Evolutionary conservation across 2,797 vertebrate genomes (phyloP).

Genomic region (Aplochiton taeniatus): DNA sequence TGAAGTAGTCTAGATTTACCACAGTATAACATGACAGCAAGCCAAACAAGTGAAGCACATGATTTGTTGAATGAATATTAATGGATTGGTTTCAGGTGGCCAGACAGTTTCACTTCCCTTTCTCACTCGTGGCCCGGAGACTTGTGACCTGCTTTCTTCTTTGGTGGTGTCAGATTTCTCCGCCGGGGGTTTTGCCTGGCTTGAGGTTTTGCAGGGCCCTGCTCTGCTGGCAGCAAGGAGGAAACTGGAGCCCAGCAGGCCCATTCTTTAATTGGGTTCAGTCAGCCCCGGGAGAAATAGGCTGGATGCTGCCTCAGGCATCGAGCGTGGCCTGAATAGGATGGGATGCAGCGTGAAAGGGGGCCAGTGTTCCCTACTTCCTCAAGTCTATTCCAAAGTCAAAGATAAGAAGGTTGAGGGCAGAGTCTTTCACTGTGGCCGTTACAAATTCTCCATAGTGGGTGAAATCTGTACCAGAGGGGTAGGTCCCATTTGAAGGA

Average conservation of each 20-base stretch:
- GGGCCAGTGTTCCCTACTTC: neutral
- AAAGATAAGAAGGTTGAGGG: too few relatives aligned
- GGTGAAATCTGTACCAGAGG: too few relatives aligned
- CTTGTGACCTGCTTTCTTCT: conserved; percentile 46
- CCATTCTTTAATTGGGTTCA: conserved; percentile 48
- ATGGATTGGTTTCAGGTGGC: conserved; percentile 47
- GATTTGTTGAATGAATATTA: conserved; percentile 28
- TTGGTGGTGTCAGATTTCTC: conserved; percentile 58
- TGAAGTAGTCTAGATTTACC: conserved; percentile 19
- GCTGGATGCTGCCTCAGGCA: conserved; percentile 8
- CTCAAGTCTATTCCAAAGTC: too few relatives aligned
- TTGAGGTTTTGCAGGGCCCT: conserved; percentile 44
- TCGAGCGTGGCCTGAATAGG: conserved; percentile 23
- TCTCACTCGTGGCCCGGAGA: conserved; percentile 10
- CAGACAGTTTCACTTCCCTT: conserved; percentile 11
- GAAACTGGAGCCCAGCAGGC: conserved; percentile 32
- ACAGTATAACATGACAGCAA: neutral
- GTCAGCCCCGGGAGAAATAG: conserved; percentile 17
- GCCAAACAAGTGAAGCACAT: neutral
- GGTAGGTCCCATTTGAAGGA: too few relatives aligned
- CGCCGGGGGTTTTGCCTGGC: conserved; percentile 27
- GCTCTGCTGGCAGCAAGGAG: conserved; percentile 39
- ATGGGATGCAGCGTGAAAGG: conserved; percentile 12
- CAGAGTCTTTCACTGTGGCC: too few relatives aligned
- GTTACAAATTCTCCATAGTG: too few relatives aligned